phyloP scores from a whole-genome alignment of 2,113 vertebrate genomes.

The Neoarius graeffei region DNA sequence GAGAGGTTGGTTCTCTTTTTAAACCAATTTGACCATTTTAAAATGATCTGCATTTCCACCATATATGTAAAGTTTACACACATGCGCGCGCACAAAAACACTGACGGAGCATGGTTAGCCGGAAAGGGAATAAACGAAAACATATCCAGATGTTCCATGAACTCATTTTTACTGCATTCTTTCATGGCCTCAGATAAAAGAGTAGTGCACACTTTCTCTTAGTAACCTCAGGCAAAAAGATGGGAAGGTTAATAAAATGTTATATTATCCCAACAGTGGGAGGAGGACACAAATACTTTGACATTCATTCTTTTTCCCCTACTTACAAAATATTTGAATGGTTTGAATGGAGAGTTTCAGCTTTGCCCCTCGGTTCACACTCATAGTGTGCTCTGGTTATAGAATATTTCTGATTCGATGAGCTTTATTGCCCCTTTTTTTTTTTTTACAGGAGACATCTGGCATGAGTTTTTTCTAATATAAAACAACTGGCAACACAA shows the following conservation, averaged over 20 bases:
- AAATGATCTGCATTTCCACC: neutral
- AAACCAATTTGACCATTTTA: neutral
- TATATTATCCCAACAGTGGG: constrained; percentile 56
- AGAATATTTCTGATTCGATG: constrained; percentile 52
- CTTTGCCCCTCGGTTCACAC: constrained; percentile 44
- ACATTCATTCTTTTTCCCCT: constrained; percentile 51
- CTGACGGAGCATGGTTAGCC: neutral
- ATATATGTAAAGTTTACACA: neutral
- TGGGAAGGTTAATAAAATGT: constrained; percentile 54
- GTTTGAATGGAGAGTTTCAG: constrained; percentile 51
- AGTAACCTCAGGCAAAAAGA: constrained; percentile 52
- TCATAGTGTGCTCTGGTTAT: constrained; percentile 36
- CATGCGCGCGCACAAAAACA: neutral
- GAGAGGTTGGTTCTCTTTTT: neutral
- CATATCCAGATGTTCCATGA: constrained; percentile 7
- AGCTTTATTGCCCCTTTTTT: constrained; percentile 42
- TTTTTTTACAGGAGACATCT: constrained; percentile 47
- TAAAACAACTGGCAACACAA: constrained; percentile 36
- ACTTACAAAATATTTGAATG: constrained; percentile 64
- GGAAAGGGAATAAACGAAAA: constrained; percentile 13
- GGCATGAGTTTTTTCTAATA: constrained; percentile 46
- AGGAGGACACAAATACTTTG: constrained; percentile 56
- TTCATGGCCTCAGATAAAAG: constrained; percentile 22
- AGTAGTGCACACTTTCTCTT: neutral
- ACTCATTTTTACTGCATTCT: constrained; percentile 18